A percentile compares a stretch with the other conserved stretches of the same genome.
phyloP scores from a whole-genome alignment of 2,113 vertebrate genomes.

The Mormyrus lacerda region DNA sequence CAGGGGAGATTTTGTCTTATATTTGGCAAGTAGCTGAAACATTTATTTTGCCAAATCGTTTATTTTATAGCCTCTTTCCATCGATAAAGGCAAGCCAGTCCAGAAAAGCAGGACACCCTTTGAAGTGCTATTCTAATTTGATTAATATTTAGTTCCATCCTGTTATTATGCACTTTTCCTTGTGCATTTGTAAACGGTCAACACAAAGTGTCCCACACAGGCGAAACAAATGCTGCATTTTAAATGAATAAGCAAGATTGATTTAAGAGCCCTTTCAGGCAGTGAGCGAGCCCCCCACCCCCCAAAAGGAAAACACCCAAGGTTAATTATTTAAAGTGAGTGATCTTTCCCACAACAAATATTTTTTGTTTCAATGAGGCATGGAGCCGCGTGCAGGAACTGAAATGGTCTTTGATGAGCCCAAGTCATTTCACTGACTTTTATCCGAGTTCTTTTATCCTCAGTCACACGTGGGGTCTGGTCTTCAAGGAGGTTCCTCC shows the following conservation, averaged over 20 bases:
- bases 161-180: constrained; percentile 78
- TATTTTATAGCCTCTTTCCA: constrained; percentile 59
- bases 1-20: not conserved
- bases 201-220: constrained; percentile 64
- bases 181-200: constrained; percentile 73
- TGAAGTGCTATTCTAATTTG: constrained; percentile 78
- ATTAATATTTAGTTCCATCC: constrained; percentile 73
- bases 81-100: constrained; percentile 61
- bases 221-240: constrained; percentile 59
- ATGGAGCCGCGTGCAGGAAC: not conserved
- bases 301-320: constrained; percentile 48
- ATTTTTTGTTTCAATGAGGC: constrained; percentile 18
- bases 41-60: constrained; percentile 61
- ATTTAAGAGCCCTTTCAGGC: constrained; percentile 48
- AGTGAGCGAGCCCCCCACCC: not conserved
- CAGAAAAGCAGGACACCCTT: constrained; percentile 59
- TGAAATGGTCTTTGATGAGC: constrained; percentile 1
- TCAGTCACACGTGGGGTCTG: not conserved
- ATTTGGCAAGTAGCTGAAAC: constrained; percentile 56
- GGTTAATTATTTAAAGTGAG: constrained; percentile 50
- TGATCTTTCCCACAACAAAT: constrained; percentile 49
- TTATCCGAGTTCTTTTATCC: not conserved
- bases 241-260: constrained; percentile 49
- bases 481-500: not conserved
- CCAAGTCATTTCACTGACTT: not conserved